These are phyloP conservation scores for Melanotaenia nigrans DNA, from an alignment of 2,797 vertebrate genomes.

Conservation along the genomic window DNA sequence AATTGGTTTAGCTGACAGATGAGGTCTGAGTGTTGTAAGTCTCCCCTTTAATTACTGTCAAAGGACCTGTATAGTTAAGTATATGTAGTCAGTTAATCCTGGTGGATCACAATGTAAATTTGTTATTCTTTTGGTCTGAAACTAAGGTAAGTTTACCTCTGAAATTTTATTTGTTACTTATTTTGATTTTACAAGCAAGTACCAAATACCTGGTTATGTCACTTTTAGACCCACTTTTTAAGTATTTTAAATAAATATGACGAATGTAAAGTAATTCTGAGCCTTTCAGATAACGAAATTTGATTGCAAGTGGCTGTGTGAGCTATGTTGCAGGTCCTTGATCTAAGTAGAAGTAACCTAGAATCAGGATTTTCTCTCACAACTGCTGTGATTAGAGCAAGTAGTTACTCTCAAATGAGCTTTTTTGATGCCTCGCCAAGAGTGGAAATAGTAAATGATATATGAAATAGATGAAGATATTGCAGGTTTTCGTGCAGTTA, in stretches of 20 bases:
- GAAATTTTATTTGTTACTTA: not conserved
- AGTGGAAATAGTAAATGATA: constrained; percentile 1
- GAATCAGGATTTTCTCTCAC: constrained; percentile 30
- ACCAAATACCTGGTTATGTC: not conserved
- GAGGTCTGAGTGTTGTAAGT: no score
- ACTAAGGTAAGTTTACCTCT: no score
- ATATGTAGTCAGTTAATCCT: no score
- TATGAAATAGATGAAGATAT: not conserved
- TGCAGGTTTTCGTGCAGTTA: no score
- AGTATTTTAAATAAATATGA: not conserved
- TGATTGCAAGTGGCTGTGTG: no score
- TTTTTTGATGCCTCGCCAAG: constrained; percentile 5
- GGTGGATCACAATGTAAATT: no score
- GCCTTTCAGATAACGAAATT: no score
- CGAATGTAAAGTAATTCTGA: no score
- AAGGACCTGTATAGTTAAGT: not conserved
- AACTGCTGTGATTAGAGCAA: not conserved
- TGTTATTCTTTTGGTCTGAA: no score
- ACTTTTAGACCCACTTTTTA: not conserved
- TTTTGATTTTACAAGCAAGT: not conserved
- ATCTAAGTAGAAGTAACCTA: constrained; percentile 53
- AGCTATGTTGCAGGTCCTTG: constrained; percentile 1
- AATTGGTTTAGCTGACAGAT: no score
- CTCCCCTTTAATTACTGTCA: not conserved
- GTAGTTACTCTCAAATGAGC: constrained; percentile 20